phyloP scores from a whole-genome alignment of 2,797 vertebrate species.

The Acanthurus tractus region DNA sequence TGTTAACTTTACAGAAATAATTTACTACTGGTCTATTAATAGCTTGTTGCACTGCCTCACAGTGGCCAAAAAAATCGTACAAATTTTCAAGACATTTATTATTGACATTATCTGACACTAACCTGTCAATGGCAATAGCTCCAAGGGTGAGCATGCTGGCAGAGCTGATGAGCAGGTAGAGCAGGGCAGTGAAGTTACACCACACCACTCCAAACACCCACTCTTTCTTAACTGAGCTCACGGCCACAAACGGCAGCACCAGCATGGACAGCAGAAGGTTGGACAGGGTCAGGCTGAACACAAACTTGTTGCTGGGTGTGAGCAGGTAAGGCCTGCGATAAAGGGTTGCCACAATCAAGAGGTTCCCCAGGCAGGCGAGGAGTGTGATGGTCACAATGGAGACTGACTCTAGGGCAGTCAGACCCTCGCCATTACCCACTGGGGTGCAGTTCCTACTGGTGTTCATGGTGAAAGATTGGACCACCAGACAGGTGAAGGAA shows the following conservation, averaged over 20 bases:
- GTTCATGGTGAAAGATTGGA: conserved; percentile 89
- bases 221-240: conserved; percentile 91
- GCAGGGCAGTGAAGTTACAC: conserved; percentile 98
- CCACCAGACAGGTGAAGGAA: conserved; percentile 75
- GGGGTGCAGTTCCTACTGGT: conserved; percentile 86
- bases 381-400: conserved; percentile 93
- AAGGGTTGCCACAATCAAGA: conserved; percentile 92
- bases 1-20: too few species aligned
- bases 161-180: conserved; percentile 97
- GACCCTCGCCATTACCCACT: conserved; percentile 80
- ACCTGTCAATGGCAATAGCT: conserved; percentile 97
- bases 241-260: conserved; percentile 95
- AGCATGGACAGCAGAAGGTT: conserved; percentile 94
- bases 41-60: too few species aligned
- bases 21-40: too few species aligned
- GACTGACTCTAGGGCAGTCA: conserved; percentile 88
- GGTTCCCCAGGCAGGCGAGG: conserved; percentile 94
- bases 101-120: conserved; percentile 52
- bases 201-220: conserved; percentile 99
- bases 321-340: conserved; percentile 97
- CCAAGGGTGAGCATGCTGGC: conserved; percentile 99
- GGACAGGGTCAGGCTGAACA: conserved; percentile 97
- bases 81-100: too few species aligned
- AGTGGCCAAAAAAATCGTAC: too few species aligned
- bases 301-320: conserved; percentile 98